These are phyloP conservation scores for Lacerta agilis DNA, from an alignment of 2,797 vertebrate genomes.

Conservation along the genomic window DNA sequence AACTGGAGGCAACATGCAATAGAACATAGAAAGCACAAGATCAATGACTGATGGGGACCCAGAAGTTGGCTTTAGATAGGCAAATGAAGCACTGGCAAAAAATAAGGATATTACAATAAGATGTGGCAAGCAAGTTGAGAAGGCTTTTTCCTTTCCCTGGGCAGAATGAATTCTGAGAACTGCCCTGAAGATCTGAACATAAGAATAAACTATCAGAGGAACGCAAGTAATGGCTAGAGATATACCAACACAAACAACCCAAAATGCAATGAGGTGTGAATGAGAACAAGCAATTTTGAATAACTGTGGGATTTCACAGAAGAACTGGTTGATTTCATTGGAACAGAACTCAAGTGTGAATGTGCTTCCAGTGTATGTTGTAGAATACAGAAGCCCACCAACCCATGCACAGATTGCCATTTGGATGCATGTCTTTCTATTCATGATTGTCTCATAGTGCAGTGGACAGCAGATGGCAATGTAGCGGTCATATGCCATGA, in stretches of 20 bases:
- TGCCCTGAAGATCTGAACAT: not conserved
- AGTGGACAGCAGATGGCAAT: not conserved
- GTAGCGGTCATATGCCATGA: not conserved
- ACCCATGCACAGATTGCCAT: not conserved
- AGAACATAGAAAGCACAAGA: not conserved
- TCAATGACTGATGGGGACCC: not conserved
- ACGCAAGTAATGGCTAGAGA: not conserved
- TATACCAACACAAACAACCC: not conserved
- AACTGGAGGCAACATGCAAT: not conserved
- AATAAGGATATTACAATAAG: not conserved
- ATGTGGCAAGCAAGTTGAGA: constrained; percentile 4
- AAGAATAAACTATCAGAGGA: not conserved
- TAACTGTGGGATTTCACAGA: constrained; percentile 7
- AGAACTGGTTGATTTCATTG: not conserved
- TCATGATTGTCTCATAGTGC: not conserved
- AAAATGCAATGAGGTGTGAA: not conserved
- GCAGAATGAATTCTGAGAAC: constrained; percentile 1
- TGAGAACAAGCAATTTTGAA: not conserved
- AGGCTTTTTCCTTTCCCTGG: not conserved
- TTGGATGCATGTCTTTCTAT: not conserved
- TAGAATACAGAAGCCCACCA: not conserved
- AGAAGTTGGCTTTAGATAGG: not conserved
- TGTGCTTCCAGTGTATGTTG: not conserved
- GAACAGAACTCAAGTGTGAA: not conserved
- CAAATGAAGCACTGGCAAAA: not conserved